Evolutionary conservation across 2,888 invertebrate genomes (phyloP).

Genomic region (Theretra japonica): DNA sequence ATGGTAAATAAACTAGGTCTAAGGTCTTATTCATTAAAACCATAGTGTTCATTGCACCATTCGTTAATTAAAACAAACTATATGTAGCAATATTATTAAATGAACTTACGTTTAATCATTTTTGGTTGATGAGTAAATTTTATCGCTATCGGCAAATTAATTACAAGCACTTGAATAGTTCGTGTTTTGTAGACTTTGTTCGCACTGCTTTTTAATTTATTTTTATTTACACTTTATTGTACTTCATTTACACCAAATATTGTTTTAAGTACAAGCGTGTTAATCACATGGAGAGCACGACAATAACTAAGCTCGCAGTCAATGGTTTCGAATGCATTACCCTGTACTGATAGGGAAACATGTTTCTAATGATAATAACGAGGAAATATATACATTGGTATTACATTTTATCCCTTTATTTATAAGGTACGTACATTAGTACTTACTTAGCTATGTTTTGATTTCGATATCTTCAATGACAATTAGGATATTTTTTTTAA

Average conservation of each 20-base stretch:
- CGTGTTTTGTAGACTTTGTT: neutral
- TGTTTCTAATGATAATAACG: conserved; percentile 10
- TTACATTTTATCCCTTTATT: neutral
- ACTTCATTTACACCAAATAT: conserved; percentile 10
- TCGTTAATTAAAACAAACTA: too few relatives aligned
- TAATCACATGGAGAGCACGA: conserved; percentile 43
- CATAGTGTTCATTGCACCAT: too few relatives aligned
- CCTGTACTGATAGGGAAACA: conserved; percentile 46
- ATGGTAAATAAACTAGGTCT: too few relatives aligned
- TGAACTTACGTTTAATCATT: conserved; percentile 59
- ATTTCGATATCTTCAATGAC: neutral
- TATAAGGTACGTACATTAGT: neutral
- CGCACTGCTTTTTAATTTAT: neutral
- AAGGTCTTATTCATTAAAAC: too few relatives aligned
- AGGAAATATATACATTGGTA: conserved; percentile 8
- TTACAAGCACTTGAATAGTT: neutral
- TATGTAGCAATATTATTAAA: too few relatives aligned
- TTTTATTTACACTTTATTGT: conserved; percentile 2
- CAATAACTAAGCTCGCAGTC: conserved; percentile 43
- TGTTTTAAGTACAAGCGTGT: conserved; percentile 37
- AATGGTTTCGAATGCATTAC: conserved; percentile 31
- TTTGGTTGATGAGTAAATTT: conserved; percentile 28
- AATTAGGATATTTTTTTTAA: neutral
- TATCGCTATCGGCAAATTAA: neutral
- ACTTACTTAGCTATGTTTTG: neutral